Conservation (phyloP, 2,888 invertebrate species). For the Acleris holmiana region DNA sequence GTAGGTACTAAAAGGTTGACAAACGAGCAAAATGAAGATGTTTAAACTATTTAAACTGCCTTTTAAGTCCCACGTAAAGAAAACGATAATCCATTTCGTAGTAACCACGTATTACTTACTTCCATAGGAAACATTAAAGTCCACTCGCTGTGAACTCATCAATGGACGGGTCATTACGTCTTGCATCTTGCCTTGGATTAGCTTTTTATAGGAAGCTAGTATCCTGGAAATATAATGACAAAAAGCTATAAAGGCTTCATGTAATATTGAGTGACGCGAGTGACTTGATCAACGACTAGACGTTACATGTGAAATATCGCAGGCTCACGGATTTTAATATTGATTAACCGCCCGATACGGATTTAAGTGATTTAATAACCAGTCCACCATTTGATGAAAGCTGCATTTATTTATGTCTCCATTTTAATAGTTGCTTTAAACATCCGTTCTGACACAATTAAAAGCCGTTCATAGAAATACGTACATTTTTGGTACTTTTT, state of each 20-base stretch:
- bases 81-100: slow-evolving; percentile 28
- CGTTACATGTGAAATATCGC: neutral
- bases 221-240: slow-evolving; percentile 40
- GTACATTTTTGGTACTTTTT: too few species aligned
- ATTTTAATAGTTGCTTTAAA: too few species aligned
- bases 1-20: too few species aligned
- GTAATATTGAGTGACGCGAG: neutral
- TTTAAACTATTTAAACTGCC: neutral
- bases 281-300: neutral
- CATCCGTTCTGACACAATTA: too few species aligned
- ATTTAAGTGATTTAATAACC: too few species aligned
- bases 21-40: neutral
- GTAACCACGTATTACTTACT: slow-evolving; percentile 12
- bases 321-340: too few species aligned
- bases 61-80: neutral
- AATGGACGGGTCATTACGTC: slow-evolving; percentile 43
- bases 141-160: slow-evolving; percentile 43
- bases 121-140: slow-evolving; percentile 30
- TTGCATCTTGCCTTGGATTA: slow-evolving; percentile 27
- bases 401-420: too few species aligned
- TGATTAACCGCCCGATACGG: too few species aligned
- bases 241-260: slow-evolving; percentile 34
- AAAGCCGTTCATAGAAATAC: too few species aligned
- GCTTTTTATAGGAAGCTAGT: slow-evolving; percentile 40
- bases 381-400: too few species aligned